Evolutionary conservation across 1,140 invertebrate genomes (phyloP).

Genomic region (Brachionus plicatilis): DNA sequence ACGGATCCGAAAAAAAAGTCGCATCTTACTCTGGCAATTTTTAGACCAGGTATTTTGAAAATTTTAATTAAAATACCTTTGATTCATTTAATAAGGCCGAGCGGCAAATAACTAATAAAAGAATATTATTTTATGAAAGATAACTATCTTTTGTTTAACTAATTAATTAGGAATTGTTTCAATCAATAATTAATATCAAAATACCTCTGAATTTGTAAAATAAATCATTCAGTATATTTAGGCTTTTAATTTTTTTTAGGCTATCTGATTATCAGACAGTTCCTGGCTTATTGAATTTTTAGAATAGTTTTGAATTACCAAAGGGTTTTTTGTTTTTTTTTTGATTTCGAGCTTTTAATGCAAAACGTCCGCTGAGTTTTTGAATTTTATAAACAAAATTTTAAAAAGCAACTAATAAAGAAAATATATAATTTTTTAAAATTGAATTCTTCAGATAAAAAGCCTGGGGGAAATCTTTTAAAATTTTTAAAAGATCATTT

Average conservation of each 20-base stretch:
- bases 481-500: too few relatives aligned
- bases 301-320: background rate
- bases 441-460: too few relatives aligned
- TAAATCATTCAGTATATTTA: background rate
- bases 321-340: background rate
- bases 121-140: too few relatives aligned
- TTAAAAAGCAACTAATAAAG: too few relatives aligned
- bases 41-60: slow-evolving; percentile 3
- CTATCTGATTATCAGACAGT: background rate
- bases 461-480: too few relatives aligned
- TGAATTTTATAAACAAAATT: background rate
- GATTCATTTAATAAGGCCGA: too few relatives aligned
- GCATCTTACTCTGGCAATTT: background rate
- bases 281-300: background rate
- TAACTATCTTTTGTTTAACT: background rate
- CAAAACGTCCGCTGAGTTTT: background rate
- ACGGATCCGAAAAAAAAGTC: background rate
- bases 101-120: too few relatives aligned
- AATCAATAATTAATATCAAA: background rate
- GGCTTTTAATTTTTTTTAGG: background rate
- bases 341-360: background rate
- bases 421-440: too few relatives aligned
- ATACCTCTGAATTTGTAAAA: background rate
- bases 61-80: background rate
- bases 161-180: background rate